Conservation (phyloP, 2,113 vertebrate species). For the Taurulus bubalis region DNA sequence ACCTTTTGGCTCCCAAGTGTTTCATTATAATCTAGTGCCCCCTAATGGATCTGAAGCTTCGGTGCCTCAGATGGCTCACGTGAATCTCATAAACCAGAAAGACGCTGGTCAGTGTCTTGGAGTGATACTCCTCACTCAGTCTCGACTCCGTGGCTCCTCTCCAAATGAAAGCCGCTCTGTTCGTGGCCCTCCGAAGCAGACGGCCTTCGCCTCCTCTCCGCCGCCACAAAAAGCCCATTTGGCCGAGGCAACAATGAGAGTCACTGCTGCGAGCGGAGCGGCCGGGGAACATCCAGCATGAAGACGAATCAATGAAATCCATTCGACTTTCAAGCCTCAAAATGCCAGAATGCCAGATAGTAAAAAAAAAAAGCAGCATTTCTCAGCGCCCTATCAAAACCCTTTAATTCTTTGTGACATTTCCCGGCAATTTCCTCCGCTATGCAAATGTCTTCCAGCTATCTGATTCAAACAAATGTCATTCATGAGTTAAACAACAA, state of each 20-base stretch:
- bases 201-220: not conserved
- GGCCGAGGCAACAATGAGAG: conserved; percentile 58
- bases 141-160: conserved; percentile 22
- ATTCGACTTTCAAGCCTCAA: conserved; percentile 78
- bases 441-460: conserved; percentile 81
- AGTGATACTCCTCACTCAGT: conserved; percentile 15
- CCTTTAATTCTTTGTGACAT: conserved; percentile 82
- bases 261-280: conserved; percentile 31
- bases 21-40: conserved; percentile 76
- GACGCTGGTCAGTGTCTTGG: conserved; percentile 13
- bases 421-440: conserved; percentile 79
- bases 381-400: conserved; percentile 70
- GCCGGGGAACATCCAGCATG: conserved; percentile 65
- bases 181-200: conserved; percentile 16
- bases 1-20: not conserved
- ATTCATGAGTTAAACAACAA: conserved; percentile 76
- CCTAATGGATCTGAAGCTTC: conserved; percentile 58
- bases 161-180: conserved; percentile 40
- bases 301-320: conserved; percentile 79
- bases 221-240: conserved; percentile 59
- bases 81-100: conserved; percentile 11
- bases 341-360: conserved; percentile 78
- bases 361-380: conserved; percentile 50
- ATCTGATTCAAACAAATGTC: conserved; percentile 86
- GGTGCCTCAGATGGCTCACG: conserved; percentile 23